These are phyloP conservation scores for Zapornia atra DNA, from an alignment of 2,113 vertebrate species.

Conservation along the genomic window DNA sequence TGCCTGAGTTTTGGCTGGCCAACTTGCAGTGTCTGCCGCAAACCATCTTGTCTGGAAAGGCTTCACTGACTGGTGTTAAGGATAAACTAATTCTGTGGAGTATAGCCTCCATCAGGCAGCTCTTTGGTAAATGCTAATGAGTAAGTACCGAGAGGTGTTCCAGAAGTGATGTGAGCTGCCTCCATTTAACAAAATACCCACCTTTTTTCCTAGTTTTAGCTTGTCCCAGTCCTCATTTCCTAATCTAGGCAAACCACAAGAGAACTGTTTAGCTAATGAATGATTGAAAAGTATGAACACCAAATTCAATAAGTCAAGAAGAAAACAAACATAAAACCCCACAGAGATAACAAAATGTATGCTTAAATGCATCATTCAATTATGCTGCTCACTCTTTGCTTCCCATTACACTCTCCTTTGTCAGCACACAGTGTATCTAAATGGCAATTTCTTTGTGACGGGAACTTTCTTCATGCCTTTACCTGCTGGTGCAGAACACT, in stretches of 20 bases:
- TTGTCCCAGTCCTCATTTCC: conserved; percentile 29
- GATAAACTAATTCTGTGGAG: background rate
- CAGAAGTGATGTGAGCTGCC: conserved; percentile 21
- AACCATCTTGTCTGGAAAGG: background rate
- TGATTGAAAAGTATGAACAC: conserved; percentile 65
- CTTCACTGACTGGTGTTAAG: background rate
- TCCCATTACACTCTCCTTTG: conserved; percentile 45
- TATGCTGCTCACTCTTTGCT: conserved; percentile 28
- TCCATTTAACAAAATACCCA: background rate
- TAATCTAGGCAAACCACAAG: conserved; percentile 49
- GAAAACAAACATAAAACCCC: conserved; percentile 61
- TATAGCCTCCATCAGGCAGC: background rate
- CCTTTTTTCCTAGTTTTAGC: conserved; percentile 33
- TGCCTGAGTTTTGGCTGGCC: background rate
- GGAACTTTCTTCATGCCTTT: conserved; percentile 46
- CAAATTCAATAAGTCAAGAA: conserved; percentile 55
- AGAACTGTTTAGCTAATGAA: conserved; percentile 61
- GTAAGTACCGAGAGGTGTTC: background rate
- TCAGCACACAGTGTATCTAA: conserved; percentile 33
- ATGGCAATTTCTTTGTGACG: conserved; percentile 49
- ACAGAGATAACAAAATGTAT: conserved; percentile 61
- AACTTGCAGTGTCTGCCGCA: background rate
- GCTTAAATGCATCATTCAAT: conserved; percentile 64
- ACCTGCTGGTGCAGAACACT: conserved; percentile 45
- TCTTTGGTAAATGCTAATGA: background rate